These are phyloP conservation scores for Spinibarbus caldwelli DNA, from an alignment of 2,797 vertebrate genomes.

Conservation along the genomic window DNA sequence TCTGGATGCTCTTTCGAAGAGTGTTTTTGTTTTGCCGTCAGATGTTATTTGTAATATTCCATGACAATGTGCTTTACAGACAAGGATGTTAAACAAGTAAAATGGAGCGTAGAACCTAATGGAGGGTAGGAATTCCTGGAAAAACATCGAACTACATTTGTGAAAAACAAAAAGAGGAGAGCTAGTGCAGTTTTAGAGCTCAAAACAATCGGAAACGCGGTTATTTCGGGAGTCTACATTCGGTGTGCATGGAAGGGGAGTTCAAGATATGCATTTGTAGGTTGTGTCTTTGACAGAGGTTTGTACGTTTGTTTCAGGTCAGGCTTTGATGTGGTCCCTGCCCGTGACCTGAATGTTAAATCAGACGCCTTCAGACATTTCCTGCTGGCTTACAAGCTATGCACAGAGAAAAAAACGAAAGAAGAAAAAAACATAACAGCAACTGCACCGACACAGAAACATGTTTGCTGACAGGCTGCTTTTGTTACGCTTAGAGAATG, in stretches of 20 bases:
- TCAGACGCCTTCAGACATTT: constrained; percentile 32
- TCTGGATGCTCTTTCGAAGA: neutral
- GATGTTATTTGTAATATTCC: neutral
- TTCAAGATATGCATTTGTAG: constrained; percentile 8
- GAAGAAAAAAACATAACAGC: neutral
- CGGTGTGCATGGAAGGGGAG: neutral
- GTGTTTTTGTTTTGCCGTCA: neutral
- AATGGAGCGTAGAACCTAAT: neutral
- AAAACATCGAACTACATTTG: neutral
- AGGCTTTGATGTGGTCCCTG: constrained; percentile 29
- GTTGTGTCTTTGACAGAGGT: constrained; percentile 22
- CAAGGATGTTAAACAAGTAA: neutral
- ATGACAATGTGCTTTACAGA: neutral
- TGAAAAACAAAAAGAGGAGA: neutral
- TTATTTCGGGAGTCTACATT: neutral
- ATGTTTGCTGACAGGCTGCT: constrained; percentile 18
- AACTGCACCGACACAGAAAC: neutral
- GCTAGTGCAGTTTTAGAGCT: neutral
- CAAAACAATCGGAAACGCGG: neutral
- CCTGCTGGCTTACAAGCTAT: constrained; percentile 27
- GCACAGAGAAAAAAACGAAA: neutral
- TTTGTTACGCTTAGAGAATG: constrained; percentile 12
- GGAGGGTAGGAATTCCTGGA: neutral
- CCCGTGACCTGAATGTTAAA: constrained; percentile 34
- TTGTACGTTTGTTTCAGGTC: constrained; percentile 39